phyloP scores from a whole-genome alignment of 2,888 invertebrate species.

The Watsonalla cultraria region DNA sequence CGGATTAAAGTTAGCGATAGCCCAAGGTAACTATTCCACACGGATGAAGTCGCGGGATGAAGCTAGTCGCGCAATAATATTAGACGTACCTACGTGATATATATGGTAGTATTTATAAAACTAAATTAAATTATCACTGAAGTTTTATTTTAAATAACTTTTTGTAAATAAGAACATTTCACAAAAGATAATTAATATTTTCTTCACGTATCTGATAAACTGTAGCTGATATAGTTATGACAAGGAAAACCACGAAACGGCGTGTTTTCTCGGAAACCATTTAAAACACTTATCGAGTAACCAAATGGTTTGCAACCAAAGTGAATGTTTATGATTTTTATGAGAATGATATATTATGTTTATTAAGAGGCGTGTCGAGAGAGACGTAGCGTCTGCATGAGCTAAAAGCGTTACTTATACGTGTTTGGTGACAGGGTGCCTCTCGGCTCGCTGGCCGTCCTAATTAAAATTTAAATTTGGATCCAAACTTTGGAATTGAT shows the following conservation, averaged over 20 bases:
- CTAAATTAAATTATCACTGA: too few relatives aligned
- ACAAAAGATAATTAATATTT: too few relatives aligned
- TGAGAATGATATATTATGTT: not conserved
- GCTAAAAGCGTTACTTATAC: conserved; percentile 59
- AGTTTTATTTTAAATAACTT: too few relatives aligned
- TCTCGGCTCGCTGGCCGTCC: conserved; percentile 44
- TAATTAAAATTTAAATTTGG: conserved; percentile 67
- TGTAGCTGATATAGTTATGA: not conserved
- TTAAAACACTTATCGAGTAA: not conserved
- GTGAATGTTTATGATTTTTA: not conserved
- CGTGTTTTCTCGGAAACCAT: not conserved
- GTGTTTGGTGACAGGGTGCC: conserved; percentile 51
- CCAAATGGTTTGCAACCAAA: not conserved
- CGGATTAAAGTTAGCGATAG: too few relatives aligned
- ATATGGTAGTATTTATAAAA: too few relatives aligned
- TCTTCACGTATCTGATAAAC: not conserved
- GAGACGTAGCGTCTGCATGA: conserved; percentile 17
- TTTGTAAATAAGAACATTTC: too few relatives aligned
- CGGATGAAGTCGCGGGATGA: too few relatives aligned
- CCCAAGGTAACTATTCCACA: too few relatives aligned
- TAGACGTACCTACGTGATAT: too few relatives aligned
- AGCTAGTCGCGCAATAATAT: not conserved
- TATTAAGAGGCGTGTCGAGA: conserved; percentile 19
- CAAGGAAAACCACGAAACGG: not conserved
- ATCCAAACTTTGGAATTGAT: conserved; percentile 40